Evolutionary conservation across 2,797 vertebrate genomes (phyloP).

Genomic region (Champsocephalus gunnari): DNA sequence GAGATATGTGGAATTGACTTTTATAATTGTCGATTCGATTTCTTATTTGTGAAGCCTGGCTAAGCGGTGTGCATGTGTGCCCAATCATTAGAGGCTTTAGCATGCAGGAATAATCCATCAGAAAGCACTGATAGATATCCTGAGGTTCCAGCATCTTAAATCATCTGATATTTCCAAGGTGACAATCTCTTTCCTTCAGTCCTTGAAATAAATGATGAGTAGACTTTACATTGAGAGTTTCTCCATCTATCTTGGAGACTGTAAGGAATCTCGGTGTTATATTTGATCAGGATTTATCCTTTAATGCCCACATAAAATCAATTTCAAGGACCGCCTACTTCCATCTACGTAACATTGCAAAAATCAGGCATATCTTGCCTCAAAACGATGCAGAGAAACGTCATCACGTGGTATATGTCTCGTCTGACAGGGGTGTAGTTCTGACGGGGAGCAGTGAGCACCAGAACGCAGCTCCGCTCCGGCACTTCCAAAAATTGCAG

Average conservation of each 20-base stretch:
- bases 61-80: not conserved
- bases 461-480: too few species aligned
- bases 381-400: too few species aligned
- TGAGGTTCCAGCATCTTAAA: not conserved
- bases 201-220: slow-evolving; percentile 1
- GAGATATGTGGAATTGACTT: slow-evolving; percentile 19
- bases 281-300: too few species aligned
- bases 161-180: slow-evolving; percentile 7
- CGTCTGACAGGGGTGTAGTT: too few species aligned
- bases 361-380: too few species aligned
- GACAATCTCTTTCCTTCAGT: not conserved
- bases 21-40: slow-evolving; percentile 18
- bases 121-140: not conserved
- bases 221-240: not conserved
- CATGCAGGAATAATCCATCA: slow-evolving; percentile 13
- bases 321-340: too few species aligned
- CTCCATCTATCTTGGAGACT: not conserved
- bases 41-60: slow-evolving; percentile 2
- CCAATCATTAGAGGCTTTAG: not conserved
- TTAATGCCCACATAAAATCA: too few species aligned
- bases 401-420: too few species aligned
- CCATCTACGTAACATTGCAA: too few species aligned
- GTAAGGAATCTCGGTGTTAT: too few species aligned
- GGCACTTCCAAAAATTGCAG: too few species aligned
- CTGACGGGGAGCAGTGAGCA: too few species aligned